Base-by-base conservation (phyloP, 2,888 invertebrate species). In the Byasa hedistus region DNA sequence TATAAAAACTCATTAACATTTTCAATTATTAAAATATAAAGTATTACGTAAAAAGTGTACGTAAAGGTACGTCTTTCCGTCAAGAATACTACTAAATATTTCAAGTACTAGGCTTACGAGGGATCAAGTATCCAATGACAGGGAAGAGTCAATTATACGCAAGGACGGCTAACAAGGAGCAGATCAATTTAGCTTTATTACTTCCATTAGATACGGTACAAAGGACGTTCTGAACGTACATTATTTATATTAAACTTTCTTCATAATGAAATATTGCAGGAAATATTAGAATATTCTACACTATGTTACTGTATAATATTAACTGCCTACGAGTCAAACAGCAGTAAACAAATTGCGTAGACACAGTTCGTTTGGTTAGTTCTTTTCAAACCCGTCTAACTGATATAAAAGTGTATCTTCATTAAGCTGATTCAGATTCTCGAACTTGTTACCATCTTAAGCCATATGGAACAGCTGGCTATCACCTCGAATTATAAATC, bases 71-170 rank as follows among this genome's bases (percentile, higher is more conserved):
- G 65, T 57, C 67, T 65, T 58, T 58, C 64, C 69, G 68, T 64
- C 60, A 36, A 65, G 65, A 68, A 68, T 69, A 73, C 73, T 74
- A 73, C 76, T 78, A 76, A 79, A 94, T 74, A 92, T 88, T 78
- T 92, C 71, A 66, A 76, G 70, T 80, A 82, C 78, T 78, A 72
- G 68, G 69, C 79, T 79, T 76, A 77, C 64, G 64, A 67, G 75
- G 73, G 76, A 75, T 74, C 71, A 71, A 75, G 77, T 76, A 82
- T 74, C 81, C 87, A 89, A 89, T 90, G 89, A 86, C 83, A 85
- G 82, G 86, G 89, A 89, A 89, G 87, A 90, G 87, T 89, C 90
- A 90, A 91, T 91, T 91, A 90, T 88, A 88, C 89, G 90, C 87
- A 84, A 90, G 87, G 85, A 73, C 80, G 87, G 83, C 85, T 84